Percentiles rank a stretch among this genome's conserved stretches.
phyloP scores from a whole-genome alignment of 2,888 invertebrate species.

The Pardosa pseudoannulata region DNA sequence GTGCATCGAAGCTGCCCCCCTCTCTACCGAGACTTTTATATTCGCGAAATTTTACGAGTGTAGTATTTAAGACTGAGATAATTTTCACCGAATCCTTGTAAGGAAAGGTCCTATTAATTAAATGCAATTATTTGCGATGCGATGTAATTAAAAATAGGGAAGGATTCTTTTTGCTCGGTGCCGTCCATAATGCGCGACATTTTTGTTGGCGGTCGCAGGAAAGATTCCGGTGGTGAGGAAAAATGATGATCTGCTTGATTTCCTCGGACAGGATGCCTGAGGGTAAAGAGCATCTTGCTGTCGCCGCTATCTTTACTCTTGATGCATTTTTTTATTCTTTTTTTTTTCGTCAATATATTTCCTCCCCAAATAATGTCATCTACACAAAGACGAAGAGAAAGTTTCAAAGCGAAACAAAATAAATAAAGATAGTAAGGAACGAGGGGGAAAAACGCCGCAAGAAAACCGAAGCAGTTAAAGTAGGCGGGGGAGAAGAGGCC shows the following conservation, averaged over 20 bases:
- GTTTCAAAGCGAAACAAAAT: slow-evolving; percentile 71
- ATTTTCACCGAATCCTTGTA: too few species aligned
- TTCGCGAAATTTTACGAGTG: too few species aligned
- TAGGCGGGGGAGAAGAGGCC: slow-evolving; percentile 38
- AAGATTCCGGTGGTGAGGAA: slow-evolving; percentile 61
- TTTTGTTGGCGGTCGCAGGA: slow-evolving; percentile 50
- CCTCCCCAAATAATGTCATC: slow-evolving; percentile 72
- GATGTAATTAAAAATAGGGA: neutral
- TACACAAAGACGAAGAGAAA: slow-evolving; percentile 72
- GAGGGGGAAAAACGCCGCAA: slow-evolving; percentile 63
- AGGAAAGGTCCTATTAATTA: neutral
- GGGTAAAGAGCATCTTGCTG: slow-evolving; percentile 70
- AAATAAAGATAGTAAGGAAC: slow-evolving; percentile 65
- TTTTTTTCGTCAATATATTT: slow-evolving; percentile 70
- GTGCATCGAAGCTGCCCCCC: too few species aligned
- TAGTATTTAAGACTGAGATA: too few species aligned
- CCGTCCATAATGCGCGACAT: slow-evolving; percentile 55
- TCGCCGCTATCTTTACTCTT: slow-evolving; percentile 70
- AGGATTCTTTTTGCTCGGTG: neutral
- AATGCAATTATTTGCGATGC: neutral
- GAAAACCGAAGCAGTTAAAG: slow-evolving; percentile 71
- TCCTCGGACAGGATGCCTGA: slow-evolving; percentile 67
- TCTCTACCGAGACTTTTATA: too few species aligned
- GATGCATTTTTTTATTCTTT: slow-evolving; percentile 60
- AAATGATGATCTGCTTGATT: slow-evolving; percentile 72